phyloP scores from a whole-genome alignment of 1,140 invertebrate species.

The Plectrocnemia conspersa region DNA sequence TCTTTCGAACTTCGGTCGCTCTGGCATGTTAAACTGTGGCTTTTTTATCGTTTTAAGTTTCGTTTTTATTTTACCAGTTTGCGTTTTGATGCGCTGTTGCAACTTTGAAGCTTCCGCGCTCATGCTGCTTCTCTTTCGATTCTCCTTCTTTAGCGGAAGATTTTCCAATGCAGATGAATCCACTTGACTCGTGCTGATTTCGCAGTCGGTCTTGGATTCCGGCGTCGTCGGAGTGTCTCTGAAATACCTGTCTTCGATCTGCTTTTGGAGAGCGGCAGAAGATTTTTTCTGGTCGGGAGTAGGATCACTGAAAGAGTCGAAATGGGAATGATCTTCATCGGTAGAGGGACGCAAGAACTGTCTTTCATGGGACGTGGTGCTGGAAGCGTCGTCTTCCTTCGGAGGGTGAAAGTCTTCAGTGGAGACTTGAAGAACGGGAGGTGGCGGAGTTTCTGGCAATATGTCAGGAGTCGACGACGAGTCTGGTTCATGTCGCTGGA shows the following conservation, averaged over 20 bases:
- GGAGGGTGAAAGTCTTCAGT: conserved; percentile 11
- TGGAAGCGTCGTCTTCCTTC: conserved; percentile 48
- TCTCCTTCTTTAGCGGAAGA: conserved; percentile 56
- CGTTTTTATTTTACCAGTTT: conserved; percentile 55
- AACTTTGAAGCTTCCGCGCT: conserved; percentile 42
- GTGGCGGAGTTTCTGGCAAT: neutral
- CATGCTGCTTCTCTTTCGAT: conserved; percentile 50
- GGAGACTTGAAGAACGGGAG: conserved; percentile 5
- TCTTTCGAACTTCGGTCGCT: conserved; percentile 36
- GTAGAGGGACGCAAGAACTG: conserved; percentile 46
- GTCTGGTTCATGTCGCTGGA: neutral
- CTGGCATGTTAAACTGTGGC: conserved; percentile 52
- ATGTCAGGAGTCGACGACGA: neutral
- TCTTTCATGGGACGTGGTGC: conserved; percentile 46
- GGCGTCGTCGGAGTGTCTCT: conserved; percentile 53
- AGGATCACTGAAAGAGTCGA: conserved; percentile 41
- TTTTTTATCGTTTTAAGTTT: conserved; percentile 57
- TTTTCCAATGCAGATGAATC: conserved; percentile 61
- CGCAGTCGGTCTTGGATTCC: conserved; percentile 59
- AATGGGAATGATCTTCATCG: conserved; percentile 43
- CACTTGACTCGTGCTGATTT: conserved; percentile 64
- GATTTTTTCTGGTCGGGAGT: conserved; percentile 46
- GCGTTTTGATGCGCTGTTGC: conserved; percentile 52
- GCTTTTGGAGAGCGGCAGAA: conserved; percentile 49
- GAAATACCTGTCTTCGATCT: conserved; percentile 53